A percentile compares a stretch with the other conserved stretches of the same genome.
Conservation (phyloP, 2,113 vertebrate genomes). For the Sterna hirundo region DNA sequence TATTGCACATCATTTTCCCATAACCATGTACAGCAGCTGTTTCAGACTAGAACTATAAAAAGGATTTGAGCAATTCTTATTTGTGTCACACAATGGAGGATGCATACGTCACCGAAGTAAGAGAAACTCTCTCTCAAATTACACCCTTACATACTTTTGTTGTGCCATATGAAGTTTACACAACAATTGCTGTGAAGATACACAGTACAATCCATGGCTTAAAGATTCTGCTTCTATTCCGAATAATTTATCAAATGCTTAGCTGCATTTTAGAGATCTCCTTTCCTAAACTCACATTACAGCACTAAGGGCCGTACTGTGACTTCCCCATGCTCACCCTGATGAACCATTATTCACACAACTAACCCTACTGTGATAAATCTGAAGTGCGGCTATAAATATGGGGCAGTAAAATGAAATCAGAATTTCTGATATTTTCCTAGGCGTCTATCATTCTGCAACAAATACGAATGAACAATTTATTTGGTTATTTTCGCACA, state of each 20-base stretch:
- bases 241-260: conserved; percentile 26
- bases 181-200: background rate
- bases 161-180: background rate
- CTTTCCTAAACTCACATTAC: background rate
- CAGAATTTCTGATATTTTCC: background rate
- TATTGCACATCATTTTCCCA: background rate
- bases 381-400: background rate
- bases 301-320: background rate
- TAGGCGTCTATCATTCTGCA: background rate
- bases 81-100: background rate
- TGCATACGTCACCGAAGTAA: background rate
- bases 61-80: background rate
- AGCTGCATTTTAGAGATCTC: background rate
- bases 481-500: background rate
- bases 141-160: background rate
- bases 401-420: background rate
- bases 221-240: background rate
- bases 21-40: background rate
- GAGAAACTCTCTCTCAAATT: background rate
- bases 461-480: background rate
- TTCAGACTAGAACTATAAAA: background rate
- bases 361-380: background rate
- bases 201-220: background rate
- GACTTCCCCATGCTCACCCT: background rate
- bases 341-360: background rate